Evolutionary conservation across 92 coral and sea anemone genomes (phyloP), one percentile per base, ranked within the genome.

Genomic region (Epizoanthus scotinus): DNA sequence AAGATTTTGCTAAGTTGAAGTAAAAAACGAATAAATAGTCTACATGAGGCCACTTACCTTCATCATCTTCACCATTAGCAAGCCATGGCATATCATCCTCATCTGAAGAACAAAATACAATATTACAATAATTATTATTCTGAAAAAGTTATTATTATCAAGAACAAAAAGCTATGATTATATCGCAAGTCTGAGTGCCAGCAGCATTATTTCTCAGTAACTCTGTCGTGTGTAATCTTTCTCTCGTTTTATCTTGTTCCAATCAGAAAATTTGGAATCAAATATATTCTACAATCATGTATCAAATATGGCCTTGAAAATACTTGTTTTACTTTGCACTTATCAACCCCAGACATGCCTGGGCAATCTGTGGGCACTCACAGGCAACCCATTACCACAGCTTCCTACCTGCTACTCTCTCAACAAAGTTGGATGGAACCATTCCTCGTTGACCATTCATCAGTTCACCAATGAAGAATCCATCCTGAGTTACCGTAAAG

Each of bases 381-480:
- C 27, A 13, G 38, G 62, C 8, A 14, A 18, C 19, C 57, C 34
- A 50, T 14, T 2, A 19, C 0, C 28, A 5, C 42, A 9, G 40
- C 13, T 31, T 19, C 71, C 73, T 77, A 93, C 98, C 98, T 63
- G 99, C 99, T 31, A 95, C 91, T 66, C 92, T 91, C 70, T 95
- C 99, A 9, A 95, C 94, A 83, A 95, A 95, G 87, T 95, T 95
- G 28, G 99, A 95, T 0, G 99, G 99, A n/a, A 95, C 98, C 61
- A 95, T 83, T 60, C 99, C 99, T 49, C 99, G 90, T 78, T 92
- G 95, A 2, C 99, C 99, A 70, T 70, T 92, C 98, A 95, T 95
- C 49, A 95, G 80, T 84, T 95, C 99, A 18, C 92, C 98, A 54
- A 95, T 77, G 57, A 63, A 95, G 86, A 91, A 95, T 2, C 99